Conservation (phyloP, 2,888 invertebrate genomes). For the Drosophila rellima region DNA sequence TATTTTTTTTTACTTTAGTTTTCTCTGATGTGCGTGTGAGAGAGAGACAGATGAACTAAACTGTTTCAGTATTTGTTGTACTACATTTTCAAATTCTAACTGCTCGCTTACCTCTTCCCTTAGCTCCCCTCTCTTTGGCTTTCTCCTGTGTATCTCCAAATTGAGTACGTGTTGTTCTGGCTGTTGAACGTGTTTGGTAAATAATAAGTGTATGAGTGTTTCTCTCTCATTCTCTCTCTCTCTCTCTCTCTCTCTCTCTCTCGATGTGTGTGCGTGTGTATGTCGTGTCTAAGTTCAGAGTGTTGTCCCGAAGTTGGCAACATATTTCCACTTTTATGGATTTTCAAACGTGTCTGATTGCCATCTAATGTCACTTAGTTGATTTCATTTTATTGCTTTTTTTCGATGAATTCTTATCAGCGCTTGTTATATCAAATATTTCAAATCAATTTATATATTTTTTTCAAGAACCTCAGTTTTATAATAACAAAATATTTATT, state of each 20-base stretch:
- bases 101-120: conserved; percentile 19
- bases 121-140: not conserved
- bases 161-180: conserved; percentile 79
- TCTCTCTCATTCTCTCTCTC: not conserved
- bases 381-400: conserved; percentile 68
- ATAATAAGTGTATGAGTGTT: conserved; percentile 53
- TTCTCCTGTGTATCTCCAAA: conserved; percentile 61
- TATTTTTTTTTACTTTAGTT: not conserved
- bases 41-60: conserved; percentile 23
- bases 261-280: conserved; percentile 9
- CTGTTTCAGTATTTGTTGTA: conserved; percentile 57
- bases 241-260: not conserved
- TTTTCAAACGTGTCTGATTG: conserved; percentile 78
- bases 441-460: conserved; percentile 41
- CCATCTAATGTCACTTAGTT: conserved; percentile 70
- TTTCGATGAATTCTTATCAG: conserved; percentile 38
- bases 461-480: not conserved
- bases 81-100: conserved; percentile 32
- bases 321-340: conserved; percentile 77
- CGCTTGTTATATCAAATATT: conserved; percentile 29
- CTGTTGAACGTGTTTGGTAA: conserved; percentile 76
- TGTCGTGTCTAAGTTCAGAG: conserved; percentile 20
- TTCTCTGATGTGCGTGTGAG: conserved; percentile 29
- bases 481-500: not conserved
- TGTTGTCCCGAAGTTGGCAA: conserved; percentile 57